A percentile compares a stretch with the other conserved stretches of the same genome.
Evolutionary conservation across 30 jellyfish, hydroid and myxozoan species (phyloP).

Genomic region (Pseudorhiza aurosa): DNA sequence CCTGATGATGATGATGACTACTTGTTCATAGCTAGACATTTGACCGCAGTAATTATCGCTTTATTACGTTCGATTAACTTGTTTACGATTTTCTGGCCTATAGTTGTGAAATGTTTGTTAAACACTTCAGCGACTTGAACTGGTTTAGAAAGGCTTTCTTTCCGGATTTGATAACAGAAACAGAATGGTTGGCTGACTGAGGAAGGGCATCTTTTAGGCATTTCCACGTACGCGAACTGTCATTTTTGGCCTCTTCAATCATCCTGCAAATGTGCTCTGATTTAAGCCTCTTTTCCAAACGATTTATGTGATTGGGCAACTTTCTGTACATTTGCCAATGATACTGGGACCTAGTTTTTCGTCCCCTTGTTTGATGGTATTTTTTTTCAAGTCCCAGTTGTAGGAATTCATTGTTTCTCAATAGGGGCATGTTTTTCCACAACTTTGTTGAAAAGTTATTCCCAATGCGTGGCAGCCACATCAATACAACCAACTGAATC

Average conservation of each 20-base stretch:
- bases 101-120: conserved; percentile 1
- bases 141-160: conserved; percentile 8
- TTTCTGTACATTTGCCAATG: conserved; percentile 64
- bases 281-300: conserved; percentile 63
- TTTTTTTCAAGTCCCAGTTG: conserved; percentile 44
- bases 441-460: conserved; percentile 42
- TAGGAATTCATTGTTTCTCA: conserved; percentile 32
- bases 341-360: conserved; percentile 34
- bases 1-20: too few relatives aligned
- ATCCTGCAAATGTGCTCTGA: conserved; percentile 56
- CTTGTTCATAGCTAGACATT: too few relatives aligned
- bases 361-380: conserved; percentile 57
- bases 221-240: conserved; percentile 24
- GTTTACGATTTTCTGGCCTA: conserved; percentile 49
- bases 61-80: too few relatives aligned
- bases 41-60: too few relatives aligned
- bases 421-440: conserved; percentile 60
- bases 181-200: conserved; percentile 32
- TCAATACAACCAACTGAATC: conserved; percentile 27
- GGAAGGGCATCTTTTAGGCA: conserved; percentile 40
- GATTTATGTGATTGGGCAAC: conserved; percentile 38
- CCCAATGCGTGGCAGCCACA: conserved; percentile 48
- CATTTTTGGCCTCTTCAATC: conserved; percentile 26
- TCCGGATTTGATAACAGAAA: conserved; percentile 15
- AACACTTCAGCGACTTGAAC: conserved; percentile 39